Conservation (phyloP, 2,113 vertebrate species). For the Microtus richardsoni region DNA sequence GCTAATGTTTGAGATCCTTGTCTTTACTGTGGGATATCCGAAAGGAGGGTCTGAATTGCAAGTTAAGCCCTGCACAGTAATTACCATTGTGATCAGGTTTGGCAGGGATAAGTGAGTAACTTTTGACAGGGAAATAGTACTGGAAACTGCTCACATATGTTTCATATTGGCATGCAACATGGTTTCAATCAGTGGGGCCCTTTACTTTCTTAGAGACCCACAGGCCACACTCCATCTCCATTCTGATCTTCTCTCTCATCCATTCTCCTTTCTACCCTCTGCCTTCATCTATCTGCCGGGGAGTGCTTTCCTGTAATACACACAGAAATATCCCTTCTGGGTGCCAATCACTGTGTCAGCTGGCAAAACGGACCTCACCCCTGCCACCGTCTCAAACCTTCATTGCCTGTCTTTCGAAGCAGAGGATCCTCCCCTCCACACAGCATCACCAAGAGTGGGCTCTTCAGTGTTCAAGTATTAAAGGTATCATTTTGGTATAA, state of each 20-base stretch:
- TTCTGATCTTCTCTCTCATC: conserved; percentile 24
- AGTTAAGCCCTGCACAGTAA: conserved; percentile 5
- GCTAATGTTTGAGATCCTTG: conserved; percentile 11
- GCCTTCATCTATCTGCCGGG: conserved; percentile 35
- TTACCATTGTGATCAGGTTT: conserved; percentile 61
- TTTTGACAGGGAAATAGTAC: conserved; percentile 55
- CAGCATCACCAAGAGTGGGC: background rate
- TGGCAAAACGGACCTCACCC: conserved; percentile 56
- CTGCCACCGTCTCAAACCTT: background rate
- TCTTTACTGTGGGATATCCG: conserved; percentile 33
- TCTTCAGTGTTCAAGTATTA: conserved; percentile 8
- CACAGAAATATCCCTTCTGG: conserved; percentile 70
- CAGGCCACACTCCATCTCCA: conserved; percentile 3
- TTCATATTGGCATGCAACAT: conserved; percentile 60
- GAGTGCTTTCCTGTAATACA: conserved; percentile 53
- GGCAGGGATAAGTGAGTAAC: conserved; percentile 69
- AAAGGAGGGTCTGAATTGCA: conserved; percentile 19
- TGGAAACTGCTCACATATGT: conserved; percentile 34
- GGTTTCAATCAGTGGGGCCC: conserved; percentile 54
- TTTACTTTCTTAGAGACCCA: conserved; percentile 57
- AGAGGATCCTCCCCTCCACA: background rate
- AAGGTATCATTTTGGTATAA: conserved; percentile 25
- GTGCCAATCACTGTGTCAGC: conserved; percentile 72
- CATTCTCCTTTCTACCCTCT: conserved; percentile 57
- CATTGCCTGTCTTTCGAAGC: conserved; percentile 29